Percentiles rank a stretch among this genome's conserved stretches.
Evolutionary conservation across 2,888 invertebrate genomes (phyloP).

Genomic region (Frankliniella intonsa): DNA sequence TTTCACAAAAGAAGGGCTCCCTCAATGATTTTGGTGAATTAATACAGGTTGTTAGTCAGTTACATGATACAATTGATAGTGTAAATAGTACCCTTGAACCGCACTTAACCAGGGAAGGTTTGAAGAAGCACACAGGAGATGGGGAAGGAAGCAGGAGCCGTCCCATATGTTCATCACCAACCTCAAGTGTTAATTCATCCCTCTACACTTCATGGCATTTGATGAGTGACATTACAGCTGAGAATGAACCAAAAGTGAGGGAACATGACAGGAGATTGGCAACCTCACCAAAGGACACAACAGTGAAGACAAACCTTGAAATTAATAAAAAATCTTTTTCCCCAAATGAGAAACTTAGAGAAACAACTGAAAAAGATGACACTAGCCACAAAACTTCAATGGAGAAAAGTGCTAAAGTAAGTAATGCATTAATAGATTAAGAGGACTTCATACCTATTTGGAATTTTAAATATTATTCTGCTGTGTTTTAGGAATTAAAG

Average conservation of each 20-base stretch:
- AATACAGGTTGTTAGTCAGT: background rate
- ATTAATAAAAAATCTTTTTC: background rate
- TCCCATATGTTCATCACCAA: background rate
- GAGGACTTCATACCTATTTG: background rate
- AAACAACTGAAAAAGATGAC: background rate
- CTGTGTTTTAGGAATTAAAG: conserved; percentile 10
- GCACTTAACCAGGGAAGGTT: background rate
- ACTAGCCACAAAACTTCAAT: background rate
- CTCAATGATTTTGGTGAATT: background rate
- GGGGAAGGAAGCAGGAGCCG: background rate
- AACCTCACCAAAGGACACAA: too few species aligned
- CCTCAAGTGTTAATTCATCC: background rate
- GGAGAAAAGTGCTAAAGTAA: background rate
- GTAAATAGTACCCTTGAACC: background rate
- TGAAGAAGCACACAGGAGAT: background rate
- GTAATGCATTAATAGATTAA: background rate
- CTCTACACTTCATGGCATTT: background rate
- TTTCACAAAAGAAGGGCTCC: background rate
- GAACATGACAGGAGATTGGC: too few species aligned
- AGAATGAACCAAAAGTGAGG: background rate
- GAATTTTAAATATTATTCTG: background rate
- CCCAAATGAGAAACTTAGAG: background rate
- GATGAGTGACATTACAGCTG: background rate
- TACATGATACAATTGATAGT: background rate
- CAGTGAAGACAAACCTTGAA: background rate